Evolutionary conservation across 2,797 vertebrate genomes (phyloP), one percentile per base, ranked within the genome.

Genomic region (Steatocranus sp.): DNA sequence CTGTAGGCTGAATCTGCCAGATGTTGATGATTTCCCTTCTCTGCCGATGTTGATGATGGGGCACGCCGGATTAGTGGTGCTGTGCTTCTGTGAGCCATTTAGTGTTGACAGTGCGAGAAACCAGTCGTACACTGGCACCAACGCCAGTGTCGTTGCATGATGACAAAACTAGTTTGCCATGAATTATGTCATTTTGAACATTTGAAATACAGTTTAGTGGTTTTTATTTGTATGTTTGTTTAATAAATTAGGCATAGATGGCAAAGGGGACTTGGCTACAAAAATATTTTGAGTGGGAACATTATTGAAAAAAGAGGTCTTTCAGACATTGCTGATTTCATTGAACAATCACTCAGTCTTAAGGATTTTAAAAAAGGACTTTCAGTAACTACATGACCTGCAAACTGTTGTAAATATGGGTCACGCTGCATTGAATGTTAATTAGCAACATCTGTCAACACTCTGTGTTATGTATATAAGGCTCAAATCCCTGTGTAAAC

Each of bases 391-490:
- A 12, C 25, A n/a, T 18, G 75, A 41, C 25, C 61, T 78, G 66
- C 66, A 73, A 27, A 48, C 68, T 53, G 54, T 56, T 20, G 25
- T 70, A 41, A 54, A 76, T 73, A 20, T 73, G 73, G 50, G 73
- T 86, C 75, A 54, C 5, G 5, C 68, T 54, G 32, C 3, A 38
- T 11, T 76, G 41, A 58, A 76, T 50, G 50, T 61, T 50, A 76
- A 50, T 76, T 27, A 79, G 76, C 73, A 46, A 50, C 80, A 80
- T 77, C 78, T 66, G 48, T 83, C 58, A 61, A 18, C 49, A 20
- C 51, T 41, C 12, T 8, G 4, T 23, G 18, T 82, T 17, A 5
- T 68, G 66, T 32, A 11, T 38, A 48, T 74, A 30, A 23, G 53
- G 20, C 43, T 88, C 25, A 46, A 49, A 53, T 73, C 51, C 34